Conservation (phyloP, 2,888 invertebrate genomes). For the Metacarcinus magister region DNA sequence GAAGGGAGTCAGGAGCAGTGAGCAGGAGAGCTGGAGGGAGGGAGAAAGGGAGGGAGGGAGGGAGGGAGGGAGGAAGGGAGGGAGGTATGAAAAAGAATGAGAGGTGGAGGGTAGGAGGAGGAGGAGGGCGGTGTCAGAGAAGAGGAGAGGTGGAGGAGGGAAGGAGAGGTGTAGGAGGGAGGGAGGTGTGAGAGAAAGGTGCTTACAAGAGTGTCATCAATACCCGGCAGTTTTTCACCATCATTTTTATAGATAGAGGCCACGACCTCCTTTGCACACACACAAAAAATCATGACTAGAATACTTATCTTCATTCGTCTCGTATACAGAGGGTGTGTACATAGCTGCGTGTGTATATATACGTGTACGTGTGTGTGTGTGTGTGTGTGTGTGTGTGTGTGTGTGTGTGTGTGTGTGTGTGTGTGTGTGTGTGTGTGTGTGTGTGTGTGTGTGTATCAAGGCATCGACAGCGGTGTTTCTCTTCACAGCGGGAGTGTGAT, state of each 20-base stretch:
- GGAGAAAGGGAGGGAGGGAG: neutral
- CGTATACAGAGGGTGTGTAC: conserved; percentile 26
- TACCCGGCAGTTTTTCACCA: neutral
- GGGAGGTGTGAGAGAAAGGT: neutral
- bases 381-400: conserved; percentile 59
- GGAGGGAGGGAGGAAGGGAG: neutral
- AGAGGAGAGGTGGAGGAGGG: neutral
- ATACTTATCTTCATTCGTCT: conserved; percentile 44
- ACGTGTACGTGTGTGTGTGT: conserved; percentile 9
- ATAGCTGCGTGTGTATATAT: conserved; percentile 37
- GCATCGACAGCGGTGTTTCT: conserved; percentile 18
- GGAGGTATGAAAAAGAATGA: neutral
- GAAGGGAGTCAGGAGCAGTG: neutral
- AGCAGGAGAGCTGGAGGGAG: neutral
- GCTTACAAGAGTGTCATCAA: neutral
- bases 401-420: conserved; percentile 39
- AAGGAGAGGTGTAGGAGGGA: neutral
- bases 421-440: conserved; percentile 42
- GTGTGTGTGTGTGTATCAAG: conserved; percentile 36
- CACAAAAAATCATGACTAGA: conserved; percentile 42
- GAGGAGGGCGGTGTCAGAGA: neutral
- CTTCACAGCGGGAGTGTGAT: neutral
- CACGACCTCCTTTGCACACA: conserved; percentile 28
- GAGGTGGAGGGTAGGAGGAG: neutral
- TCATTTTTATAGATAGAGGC: conserved; percentile 48